These are phyloP conservation scores for Nemotelus pantherinus DNA, from an alignment of 2,888 invertebrate species.

Conservation along the genomic window DNA sequence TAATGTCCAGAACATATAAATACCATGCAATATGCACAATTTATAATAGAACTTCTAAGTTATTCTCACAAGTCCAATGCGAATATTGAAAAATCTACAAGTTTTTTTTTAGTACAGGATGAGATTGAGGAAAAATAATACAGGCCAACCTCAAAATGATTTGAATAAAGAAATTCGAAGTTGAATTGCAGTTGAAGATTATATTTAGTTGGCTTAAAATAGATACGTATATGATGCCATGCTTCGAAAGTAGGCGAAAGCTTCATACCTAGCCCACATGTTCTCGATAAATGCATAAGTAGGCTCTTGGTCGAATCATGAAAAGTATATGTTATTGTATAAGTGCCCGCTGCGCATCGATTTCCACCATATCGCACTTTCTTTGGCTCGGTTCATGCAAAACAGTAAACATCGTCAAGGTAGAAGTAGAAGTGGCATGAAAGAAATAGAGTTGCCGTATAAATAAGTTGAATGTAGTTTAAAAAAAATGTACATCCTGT, in stretches of 20 bases:
- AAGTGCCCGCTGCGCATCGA: neutral
- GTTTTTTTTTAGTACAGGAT: neutral
- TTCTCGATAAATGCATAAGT: constrained; percentile 28
- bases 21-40: neutral
- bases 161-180: constrained; percentile 9
- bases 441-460: no score
- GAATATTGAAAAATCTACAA: constrained; percentile 19
- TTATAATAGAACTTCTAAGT: neutral
- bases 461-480: no score
- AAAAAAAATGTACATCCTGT: no score
- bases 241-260: neutral
- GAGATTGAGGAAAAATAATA: neutral
- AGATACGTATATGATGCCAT: neutral
- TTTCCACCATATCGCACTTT: constrained; percentile 7
- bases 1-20: constrained; percentile 19
- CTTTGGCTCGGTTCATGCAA: constrained; percentile 3
- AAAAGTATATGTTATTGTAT: neutral
- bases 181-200: constrained; percentile 14
- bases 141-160: constrained; percentile 23
- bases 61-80: constrained; percentile 37
- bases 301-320: neutral
- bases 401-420: constrained; percentile 18
- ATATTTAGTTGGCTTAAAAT: neutral
- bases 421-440: neutral
- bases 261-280: constrained; percentile 26